These are phyloP conservation scores for Drosophila orosa DNA, from an alignment of 1,140 invertebrate genomes.

Conservation along the genomic window DNA sequence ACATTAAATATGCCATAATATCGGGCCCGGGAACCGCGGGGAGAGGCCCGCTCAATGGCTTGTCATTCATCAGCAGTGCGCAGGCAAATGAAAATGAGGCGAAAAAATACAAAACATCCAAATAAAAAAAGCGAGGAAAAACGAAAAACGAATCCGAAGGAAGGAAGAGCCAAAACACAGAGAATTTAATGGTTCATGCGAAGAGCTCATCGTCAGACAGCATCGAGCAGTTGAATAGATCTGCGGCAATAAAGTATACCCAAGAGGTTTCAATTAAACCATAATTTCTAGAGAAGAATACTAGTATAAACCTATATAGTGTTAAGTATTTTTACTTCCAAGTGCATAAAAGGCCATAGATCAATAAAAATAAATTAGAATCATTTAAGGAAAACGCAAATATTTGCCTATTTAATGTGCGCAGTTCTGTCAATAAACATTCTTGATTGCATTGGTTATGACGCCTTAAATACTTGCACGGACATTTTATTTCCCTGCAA, in stretches of 20 bases:
- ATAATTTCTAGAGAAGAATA: neutral
- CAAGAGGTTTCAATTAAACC: neutral
- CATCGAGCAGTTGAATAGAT: neutral
- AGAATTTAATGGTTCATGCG: slow-evolving; percentile 71
- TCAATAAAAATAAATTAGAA: neutral
- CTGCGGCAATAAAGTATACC: neutral
- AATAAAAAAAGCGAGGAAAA: slow-evolving; percentile 62
- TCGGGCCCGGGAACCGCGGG: slow-evolving; percentile 4
- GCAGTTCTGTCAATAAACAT: neutral
- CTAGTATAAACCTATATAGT: no score
- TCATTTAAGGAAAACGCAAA: neutral
- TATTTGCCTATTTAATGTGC: neutral
- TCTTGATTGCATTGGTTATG: neutral
- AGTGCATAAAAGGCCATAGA: neutral
- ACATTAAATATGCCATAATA: slow-evolving; percentile 77
- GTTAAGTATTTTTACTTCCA: no score
- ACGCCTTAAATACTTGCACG: slow-evolving; percentile 1
- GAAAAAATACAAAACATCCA: slow-evolving; percentile 23
- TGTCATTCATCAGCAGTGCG: slow-evolving; percentile 75
- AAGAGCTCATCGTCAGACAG: slow-evolving; percentile 51
- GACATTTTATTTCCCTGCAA: neutral
- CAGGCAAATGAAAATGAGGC: slow-evolving; percentile 70
- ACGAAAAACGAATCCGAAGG: slow-evolving; percentile 30
- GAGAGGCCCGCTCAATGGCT: slow-evolving; percentile 55
- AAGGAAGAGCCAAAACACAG: slow-evolving; percentile 42